Evolutionary conservation across 2,113 vertebrate species (phyloP), one percentile per base, ranked within the genome.

Genomic region (Syngnathus scovelli): DNA sequence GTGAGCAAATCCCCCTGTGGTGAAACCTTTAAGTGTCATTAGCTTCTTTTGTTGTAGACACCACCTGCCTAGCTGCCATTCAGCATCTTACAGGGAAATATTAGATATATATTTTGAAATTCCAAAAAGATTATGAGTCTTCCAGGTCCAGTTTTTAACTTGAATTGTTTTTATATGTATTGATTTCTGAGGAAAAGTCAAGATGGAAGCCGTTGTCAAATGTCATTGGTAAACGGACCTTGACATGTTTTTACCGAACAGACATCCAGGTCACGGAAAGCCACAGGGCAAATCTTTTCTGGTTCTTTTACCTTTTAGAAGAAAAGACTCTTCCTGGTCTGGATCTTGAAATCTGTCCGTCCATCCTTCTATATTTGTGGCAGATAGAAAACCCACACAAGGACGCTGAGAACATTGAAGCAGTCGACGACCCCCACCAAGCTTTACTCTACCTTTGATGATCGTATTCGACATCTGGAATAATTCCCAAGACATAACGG

Each of bases 1-100:
- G 67, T 8, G 66, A 78, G 79, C 73, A 64, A 49, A 70, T 3
- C 78, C 79, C 70, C 84, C 80, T 38, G 75, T 37, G 44, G 82
- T 67, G 82, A 80, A 80, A 83, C 82, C 82, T 83, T 81, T 78
- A 77, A 79, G 79, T 79, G 80, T 82, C 78, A 83, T 85, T 86
- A 85, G 70, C 54, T 69, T 71, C 78, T 67, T 78, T 61, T 70
- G 75, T 67, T 70, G 74, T 75, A 71, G 78, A 74, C 69, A 54
- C 73, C 84, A 76, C 83, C 86, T 80, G 78, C 73, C 74, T 74
- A 69, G 70, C 65, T 78, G 72, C 78, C 72, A 73, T 75, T 83
- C 67, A 75, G 68, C 67, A 36, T 49, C 76, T 44, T 27, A 72
- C 59, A 63, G 61, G 69, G 69, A 65, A 75, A 73, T 60, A 41